Evolutionary conservation across 2,113 vertebrate genomes (phyloP), one percentile per base, ranked within the genome.

Genomic region (Chauna torquata): DNA sequence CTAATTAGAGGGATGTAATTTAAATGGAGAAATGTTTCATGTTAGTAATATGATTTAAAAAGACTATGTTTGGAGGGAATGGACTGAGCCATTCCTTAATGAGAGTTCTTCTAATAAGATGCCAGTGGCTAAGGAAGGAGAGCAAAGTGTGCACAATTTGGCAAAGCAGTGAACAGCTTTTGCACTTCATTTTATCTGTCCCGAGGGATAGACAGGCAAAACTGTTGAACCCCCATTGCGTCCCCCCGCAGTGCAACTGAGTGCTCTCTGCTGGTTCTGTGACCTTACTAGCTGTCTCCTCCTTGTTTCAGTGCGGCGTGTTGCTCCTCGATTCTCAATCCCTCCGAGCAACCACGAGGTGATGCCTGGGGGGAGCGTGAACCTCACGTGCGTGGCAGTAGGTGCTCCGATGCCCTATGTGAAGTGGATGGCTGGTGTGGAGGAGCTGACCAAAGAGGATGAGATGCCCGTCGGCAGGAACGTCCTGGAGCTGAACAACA

Each of bases 271-370:
- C 25, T 32, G 61, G 49, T 77, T 71, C 95, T 94, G 74, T 96
- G 22, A 30, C 95, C 94, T 96, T 97, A 96, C 98, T 98, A 97
- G 86, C 93, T 96, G 92, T 97, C 94, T 97, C 95, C 97, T 98
- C 97, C 98, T 98, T 98, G 97, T 97, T 97, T 80, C 99, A 99
- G 99, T 99, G 96, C 99, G 99, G 20, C 99, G 99, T 15, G 99
- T 99, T 94, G 99, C 99, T 75, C 99, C 99, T 64, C 99, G 99
- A 91, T 99, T 99, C 98, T 99, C 99, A 97, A 99, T 99, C 97
- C 99, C 99, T 89, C 99, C 99, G 36, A 99, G 98, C 97, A 99
- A 99, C 98, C 99, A 99, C 3, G 99, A 99, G 98, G 99, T 99
- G 97, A 99, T 99, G 99, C 99, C 99, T 1, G 99, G 99, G 2